A percentile compares a stretch with the other conserved stretches of the same genome.
phyloP scores from a whole-genome alignment of 2,113 vertebrate species.

The Castor canadensis region DNA sequence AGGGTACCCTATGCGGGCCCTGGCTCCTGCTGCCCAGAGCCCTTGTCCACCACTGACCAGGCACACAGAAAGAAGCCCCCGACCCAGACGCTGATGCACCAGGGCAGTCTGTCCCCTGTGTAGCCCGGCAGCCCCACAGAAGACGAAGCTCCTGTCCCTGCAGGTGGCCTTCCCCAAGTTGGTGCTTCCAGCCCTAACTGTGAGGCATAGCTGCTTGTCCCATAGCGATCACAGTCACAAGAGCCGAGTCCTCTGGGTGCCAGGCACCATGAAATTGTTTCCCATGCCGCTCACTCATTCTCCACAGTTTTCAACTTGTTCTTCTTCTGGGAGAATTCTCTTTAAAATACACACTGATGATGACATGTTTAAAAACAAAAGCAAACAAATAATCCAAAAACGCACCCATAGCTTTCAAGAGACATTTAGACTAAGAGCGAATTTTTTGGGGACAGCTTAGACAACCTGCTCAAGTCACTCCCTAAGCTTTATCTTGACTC shows the following conservation, averaged over 20 bases:
- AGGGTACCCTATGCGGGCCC: neutral
- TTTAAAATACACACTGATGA: neutral
- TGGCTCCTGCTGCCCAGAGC: neutral
- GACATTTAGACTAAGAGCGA: neutral
- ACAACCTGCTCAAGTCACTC: no score
- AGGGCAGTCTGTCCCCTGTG: no score
- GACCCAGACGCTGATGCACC: no score
- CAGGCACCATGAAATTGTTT: neutral
- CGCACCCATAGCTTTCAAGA: neutral
- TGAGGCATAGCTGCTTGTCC: rapidly evolving
- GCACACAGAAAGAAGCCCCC: no score
- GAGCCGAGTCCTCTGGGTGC: rapidly evolving
- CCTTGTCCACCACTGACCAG: rapidly evolving
- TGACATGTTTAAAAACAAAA: neutral
- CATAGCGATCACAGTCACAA: rapidly evolving
- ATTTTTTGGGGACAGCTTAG: neutral
- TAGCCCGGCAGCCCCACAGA: rapidly evolving
- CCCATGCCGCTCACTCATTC: rapidly evolving
- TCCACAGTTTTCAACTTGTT: neutral
- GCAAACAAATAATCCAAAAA: neutral
- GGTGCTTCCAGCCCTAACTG: neutral
- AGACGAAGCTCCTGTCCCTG: neutral
- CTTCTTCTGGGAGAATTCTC: neutral
- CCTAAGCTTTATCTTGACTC: neutral
- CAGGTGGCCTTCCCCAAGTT: no score